Evolutionary conservation across 1,140 invertebrate genomes (phyloP), one percentile per base, ranked within the genome.

Genomic region (Wiebesia pumilae): DNA sequence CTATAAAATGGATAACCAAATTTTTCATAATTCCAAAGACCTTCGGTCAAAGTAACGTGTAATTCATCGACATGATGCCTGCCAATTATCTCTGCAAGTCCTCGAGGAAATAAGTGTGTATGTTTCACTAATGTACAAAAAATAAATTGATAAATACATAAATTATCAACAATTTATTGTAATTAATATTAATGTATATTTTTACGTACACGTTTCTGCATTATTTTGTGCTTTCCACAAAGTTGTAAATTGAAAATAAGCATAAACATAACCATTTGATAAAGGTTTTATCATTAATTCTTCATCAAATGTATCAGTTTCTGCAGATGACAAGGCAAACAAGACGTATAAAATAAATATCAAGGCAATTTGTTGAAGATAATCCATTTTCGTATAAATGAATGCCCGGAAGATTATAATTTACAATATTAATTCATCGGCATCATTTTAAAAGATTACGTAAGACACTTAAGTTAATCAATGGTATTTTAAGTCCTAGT

Each of bases 1-100:
- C 97, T 96, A 21, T 96, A 93, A 58, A 97, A 95, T 47, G 97
- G 96, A 94, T 99, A 98, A 12, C 98, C 98, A 98, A 98, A 99
- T 86, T 96, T 96, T 90, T 97, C 95, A 93, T 99, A 96, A 85
- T 97, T 95, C 98, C 98, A 99, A 77, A 98, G 93, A 7, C 98
- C 98, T 93, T 98, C 97, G 0, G 98, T 99, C 83, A 99, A 94
- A 85, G 96, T 97, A 54, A 99, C 94, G 92, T 99, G 98, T 14
- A 99, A 93, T 92, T 99, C 98, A 91, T 97, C 96, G 0, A 99
- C 96, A 91, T 96, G 94, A 91, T 98, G 97, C 30, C 96, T 95
- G 83, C 96, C 95, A 89, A 99, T 95, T n/a, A 99, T 96, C 94
- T 99, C 98, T 54, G 97, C 96, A 73, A 99, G 93, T 1, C 98